Percentiles rank a stretch among this genome's conserved stretches.
These are phyloP conservation scores for Antheraea assamensis DNA, from an alignment of 2,888 invertebrate species.

Conservation along the genomic window DNA sequence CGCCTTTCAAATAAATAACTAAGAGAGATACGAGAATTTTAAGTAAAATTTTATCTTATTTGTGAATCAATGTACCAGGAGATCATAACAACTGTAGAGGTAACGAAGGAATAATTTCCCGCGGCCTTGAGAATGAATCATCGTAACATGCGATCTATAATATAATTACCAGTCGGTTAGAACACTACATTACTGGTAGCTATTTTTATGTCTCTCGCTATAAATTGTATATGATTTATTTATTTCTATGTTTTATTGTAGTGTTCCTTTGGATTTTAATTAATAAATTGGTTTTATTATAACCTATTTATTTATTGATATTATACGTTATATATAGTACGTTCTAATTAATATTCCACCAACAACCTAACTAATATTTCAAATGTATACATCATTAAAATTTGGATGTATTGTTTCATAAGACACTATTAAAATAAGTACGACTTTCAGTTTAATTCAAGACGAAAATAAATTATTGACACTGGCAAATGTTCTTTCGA, in stretches of 20 bases:
- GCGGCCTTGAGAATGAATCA: conserved; percentile 40
- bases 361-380: too few species aligned
- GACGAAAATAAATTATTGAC: not conserved
- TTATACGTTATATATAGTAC: too few species aligned
- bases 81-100: conserved; percentile 37
- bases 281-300: too few species aligned
- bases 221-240: not conserved
- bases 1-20: too few species aligned
- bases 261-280: not conserved
- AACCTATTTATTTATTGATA: too few species aligned
- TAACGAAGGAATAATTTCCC: conserved; percentile 28
- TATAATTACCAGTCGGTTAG: not conserved
- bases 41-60: not conserved
- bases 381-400: too few species aligned
- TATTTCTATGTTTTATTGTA: not conserved
- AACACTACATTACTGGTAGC: not conserved
- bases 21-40: not conserved
- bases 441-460: too few species aligned
- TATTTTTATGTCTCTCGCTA: not conserved
- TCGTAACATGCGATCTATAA: conserved; percentile 17
- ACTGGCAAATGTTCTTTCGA: not conserved
- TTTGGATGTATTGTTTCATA: too few species aligned
- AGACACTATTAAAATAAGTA: too few species aligned
- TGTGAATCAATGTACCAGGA: conserved; percentile 40
- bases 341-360: too few species aligned